These are phyloP conservation scores for Suillia variegata DNA, from an alignment of 2,888 invertebrate species.

Conservation along the genomic window DNA sequence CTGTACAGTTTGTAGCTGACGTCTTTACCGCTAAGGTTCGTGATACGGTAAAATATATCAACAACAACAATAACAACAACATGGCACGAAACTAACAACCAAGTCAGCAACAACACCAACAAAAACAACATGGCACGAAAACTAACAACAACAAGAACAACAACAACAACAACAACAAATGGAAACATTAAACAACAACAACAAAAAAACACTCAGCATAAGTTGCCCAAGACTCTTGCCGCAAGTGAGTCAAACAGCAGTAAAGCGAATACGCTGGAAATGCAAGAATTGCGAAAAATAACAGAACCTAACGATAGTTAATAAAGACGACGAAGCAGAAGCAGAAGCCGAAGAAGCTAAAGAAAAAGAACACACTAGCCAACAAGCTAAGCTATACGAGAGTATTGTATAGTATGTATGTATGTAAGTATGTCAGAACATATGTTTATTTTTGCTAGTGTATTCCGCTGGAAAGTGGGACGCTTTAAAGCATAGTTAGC, in stretches of 20 bases:
- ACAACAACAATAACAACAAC: conserved; percentile 7
- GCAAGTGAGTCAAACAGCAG: conserved; percentile 49
- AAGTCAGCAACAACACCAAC: not conserved
- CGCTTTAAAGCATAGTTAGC: conserved; percentile 33
- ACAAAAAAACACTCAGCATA: not conserved
- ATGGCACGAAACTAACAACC: conserved; percentile 26
- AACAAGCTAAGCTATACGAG: not conserved
- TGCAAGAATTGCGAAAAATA: conserved; percentile 46
- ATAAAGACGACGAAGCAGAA: conserved; percentile 37
- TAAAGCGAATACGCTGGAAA: conserved; percentile 46
- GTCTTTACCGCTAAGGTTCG: conserved; percentile 62
- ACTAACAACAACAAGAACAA: not conserved
- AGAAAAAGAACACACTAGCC: no score
- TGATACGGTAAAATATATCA: conserved; percentile 57
- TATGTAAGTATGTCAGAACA: conserved; percentile 52
- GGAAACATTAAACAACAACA: not conserved
- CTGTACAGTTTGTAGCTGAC: conserved; percentile 62
- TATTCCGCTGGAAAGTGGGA: conserved; percentile 48
- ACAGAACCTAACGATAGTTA: conserved; percentile 53
- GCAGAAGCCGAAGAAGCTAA: no score
- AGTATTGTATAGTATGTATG: not conserved
- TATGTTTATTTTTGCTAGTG: conserved; percentile 36
- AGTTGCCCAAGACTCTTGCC: conserved; percentile 22
- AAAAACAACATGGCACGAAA: not conserved
- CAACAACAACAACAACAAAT: not conserved